These are phyloP conservation scores for Callyntrura sp. DNA, from an alignment of 2,888 invertebrate genomes.

Conservation along the genomic window DNA sequence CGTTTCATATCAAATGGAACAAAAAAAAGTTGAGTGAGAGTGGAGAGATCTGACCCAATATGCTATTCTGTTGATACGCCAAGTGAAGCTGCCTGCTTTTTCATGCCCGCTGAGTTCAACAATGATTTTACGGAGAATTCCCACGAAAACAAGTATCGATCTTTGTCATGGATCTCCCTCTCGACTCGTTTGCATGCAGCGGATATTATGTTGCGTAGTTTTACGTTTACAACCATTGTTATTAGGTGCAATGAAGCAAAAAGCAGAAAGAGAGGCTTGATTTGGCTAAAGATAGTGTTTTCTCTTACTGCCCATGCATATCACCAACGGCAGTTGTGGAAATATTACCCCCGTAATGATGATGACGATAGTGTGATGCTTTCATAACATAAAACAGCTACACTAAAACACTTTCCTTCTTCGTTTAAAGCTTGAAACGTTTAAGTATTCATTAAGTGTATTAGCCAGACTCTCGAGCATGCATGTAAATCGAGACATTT, in stretches of 20 bases:
- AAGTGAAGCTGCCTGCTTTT: constrained; percentile 24
- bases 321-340: too few species aligned
- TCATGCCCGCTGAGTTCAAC: constrained; percentile 54
- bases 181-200: constrained; percentile 31
- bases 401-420: too few species aligned
- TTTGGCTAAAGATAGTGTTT: not conserved
- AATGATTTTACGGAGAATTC: constrained; percentile 66
- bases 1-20: not conserved
- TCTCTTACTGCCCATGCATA: not conserved
- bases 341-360: too few species aligned
- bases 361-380: not conserved
- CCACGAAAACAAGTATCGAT: constrained; percentile 67
- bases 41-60: not conserved
- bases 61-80: not conserved
- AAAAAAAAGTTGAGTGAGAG: not conserved
- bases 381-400: not conserved
- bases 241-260: constrained; percentile 23
- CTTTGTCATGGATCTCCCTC: constrained; percentile 65
- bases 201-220: constrained; percentile 19
- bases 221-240: constrained; percentile 11
- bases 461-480: not conserved
- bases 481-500: not conserved
- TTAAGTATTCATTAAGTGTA: not conserved
- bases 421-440: too few species aligned
- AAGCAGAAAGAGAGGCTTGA: not conserved